These are phyloP conservation scores for Poecilia gillii DNA, from an alignment of 2,797 vertebrate genomes.

Conservation along the genomic window DNA sequence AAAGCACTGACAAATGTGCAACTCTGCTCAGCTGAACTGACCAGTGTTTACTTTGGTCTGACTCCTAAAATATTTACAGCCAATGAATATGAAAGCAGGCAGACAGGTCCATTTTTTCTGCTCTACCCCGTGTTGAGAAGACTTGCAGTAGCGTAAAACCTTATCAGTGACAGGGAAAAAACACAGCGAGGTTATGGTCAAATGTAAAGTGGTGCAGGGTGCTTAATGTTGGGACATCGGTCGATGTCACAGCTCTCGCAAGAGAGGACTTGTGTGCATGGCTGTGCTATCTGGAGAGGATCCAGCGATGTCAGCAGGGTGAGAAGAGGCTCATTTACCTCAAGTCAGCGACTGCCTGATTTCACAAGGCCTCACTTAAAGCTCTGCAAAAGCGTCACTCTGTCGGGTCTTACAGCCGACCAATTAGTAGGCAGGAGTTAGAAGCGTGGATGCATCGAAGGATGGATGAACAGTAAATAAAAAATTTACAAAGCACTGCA, in stretches of 20 bases:
- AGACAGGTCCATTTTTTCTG: constrained; percentile 30
- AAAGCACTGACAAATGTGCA: constrained; percentile 58
- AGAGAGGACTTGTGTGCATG: constrained; percentile 50
- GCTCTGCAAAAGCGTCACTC: constrained; percentile 32
- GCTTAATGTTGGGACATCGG: constrained; percentile 70
- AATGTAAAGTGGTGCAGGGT: constrained; percentile 64
- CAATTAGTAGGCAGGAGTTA: constrained; percentile 28
- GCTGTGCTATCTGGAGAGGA: constrained; percentile 61
- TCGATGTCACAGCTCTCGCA: constrained; percentile 69
- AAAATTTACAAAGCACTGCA: not conserved
- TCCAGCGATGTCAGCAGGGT: constrained; percentile 72
- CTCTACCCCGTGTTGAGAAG: constrained; percentile 1
- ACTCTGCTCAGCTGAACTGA: constrained; percentile 42
- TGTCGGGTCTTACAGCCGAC: constrained; percentile 27
- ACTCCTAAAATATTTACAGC: constrained; percentile 65
- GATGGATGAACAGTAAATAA: not conserved
- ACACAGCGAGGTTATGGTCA: constrained; percentile 59
- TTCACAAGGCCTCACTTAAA: constrained; percentile 54
- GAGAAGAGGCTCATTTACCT: constrained; percentile 71
- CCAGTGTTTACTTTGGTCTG: constrained; percentile 57
- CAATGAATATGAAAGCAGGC: constrained; percentile 58
- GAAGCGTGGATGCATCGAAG: not conserved
- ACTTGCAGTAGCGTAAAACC: constrained; percentile 11
- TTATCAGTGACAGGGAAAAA: constrained; percentile 21
- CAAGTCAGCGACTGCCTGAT: constrained; percentile 58